Conservation (phyloP, 2,888 invertebrate species). For the Blastobasis lacticolella region DNA sequence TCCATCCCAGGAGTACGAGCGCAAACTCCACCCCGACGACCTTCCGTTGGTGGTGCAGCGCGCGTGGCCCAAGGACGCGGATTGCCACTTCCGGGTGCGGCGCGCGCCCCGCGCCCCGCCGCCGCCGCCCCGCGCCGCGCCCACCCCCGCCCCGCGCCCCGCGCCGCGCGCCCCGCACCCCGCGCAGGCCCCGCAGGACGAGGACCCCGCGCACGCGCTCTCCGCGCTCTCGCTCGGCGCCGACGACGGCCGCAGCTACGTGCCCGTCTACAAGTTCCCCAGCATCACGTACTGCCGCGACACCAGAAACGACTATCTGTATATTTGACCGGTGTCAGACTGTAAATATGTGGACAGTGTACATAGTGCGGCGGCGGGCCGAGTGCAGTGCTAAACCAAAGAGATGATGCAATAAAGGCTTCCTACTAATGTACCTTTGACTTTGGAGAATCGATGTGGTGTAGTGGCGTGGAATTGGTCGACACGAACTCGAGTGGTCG, state of each 20-base stretch:
- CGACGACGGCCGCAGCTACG: slow-evolving; percentile 56
- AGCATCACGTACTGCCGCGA: slow-evolving; percentile 63
- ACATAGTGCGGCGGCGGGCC: slow-evolving; percentile 31
- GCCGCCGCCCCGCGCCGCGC: slow-evolving; percentile 76
- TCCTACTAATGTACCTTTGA: slow-evolving; percentile 22
- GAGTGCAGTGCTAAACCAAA: slow-evolving; percentile 55
- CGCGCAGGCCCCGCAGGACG: slow-evolving; percentile 43
- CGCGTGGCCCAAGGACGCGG: slow-evolving; percentile 79
- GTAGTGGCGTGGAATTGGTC: too few relatives aligned
- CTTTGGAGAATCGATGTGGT: too few relatives aligned
- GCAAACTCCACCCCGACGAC: slow-evolving; percentile 91
- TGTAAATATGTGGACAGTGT: slow-evolving; percentile 55
- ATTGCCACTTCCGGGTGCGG: slow-evolving; percentile 87
- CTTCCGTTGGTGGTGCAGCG: slow-evolving; percentile 87
- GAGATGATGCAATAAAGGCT: slow-evolving; percentile 29
- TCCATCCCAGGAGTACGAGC: slow-evolving; percentile 88
- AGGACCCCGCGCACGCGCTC: slow-evolving; percentile 53
- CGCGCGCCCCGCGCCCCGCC: slow-evolving; percentile 88
- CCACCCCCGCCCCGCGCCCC: slow-evolving; percentile 83
- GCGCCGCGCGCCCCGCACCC: slow-evolving; percentile 68
- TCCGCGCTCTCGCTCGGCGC: slow-evolving; percentile 63
- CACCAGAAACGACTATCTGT: slow-evolving; percentile 64
- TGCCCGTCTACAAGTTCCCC: slow-evolving; percentile 66
- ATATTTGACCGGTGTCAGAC: slow-evolving; percentile 54
- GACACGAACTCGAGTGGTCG: too few relatives aligned